A percentile compares a stretch with the other conserved stretches of the same genome.
Conservation (phyloP, 2,888 invertebrate species). For the Drosophila pseudotalamancana region DNA sequence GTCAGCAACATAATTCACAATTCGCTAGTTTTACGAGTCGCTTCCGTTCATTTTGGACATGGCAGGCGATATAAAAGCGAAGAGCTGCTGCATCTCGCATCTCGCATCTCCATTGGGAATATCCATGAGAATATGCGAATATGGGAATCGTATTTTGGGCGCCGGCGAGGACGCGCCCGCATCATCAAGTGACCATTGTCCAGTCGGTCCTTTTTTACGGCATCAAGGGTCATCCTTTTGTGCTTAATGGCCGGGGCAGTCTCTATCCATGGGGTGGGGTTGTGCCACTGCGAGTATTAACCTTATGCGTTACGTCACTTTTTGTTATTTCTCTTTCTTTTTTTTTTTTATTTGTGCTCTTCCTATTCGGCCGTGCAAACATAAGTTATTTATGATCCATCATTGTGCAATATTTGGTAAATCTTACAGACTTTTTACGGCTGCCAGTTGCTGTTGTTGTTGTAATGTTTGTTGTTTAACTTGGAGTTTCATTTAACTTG, state of each 20-base stretch:
- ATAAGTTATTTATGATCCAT: slow-evolving; percentile 83
- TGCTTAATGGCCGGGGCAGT: slow-evolving; percentile 73
- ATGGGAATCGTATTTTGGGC: slow-evolving; percentile 37
- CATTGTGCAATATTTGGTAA: slow-evolving; percentile 81
- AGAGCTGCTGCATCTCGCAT: slow-evolving; percentile 31
- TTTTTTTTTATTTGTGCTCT: slow-evolving; percentile 14
- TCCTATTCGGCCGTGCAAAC: slow-evolving; percentile 52
- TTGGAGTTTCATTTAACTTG: slow-evolving; percentile 36
- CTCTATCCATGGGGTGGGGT: slow-evolving; percentile 5
- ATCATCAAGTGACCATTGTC: slow-evolving; percentile 81
- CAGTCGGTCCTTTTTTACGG: slow-evolving; percentile 75
- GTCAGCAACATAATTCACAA: slow-evolving; percentile 82
- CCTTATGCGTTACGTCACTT: slow-evolving; percentile 77
- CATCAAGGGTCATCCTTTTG: slow-evolving; percentile 81
- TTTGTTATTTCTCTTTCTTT: not conserved
- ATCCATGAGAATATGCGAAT: slow-evolving; percentile 36
- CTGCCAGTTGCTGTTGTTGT: slow-evolving; percentile 36
- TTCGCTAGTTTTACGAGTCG: slow-evolving; percentile 83
- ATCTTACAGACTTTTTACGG: slow-evolving; percentile 75
- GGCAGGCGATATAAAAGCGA: slow-evolving; percentile 52
- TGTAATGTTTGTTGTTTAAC: slow-evolving; percentile 50
- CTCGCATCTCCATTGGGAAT: slow-evolving; percentile 32
- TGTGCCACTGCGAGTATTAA: slow-evolving; percentile 23
- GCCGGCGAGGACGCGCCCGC: slow-evolving; percentile 68
- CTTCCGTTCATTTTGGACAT: slow-evolving; percentile 78